These are phyloP conservation scores for Megathymus violae DNA, from an alignment of 1,140 invertebrate species.

Conservation along the genomic window DNA sequence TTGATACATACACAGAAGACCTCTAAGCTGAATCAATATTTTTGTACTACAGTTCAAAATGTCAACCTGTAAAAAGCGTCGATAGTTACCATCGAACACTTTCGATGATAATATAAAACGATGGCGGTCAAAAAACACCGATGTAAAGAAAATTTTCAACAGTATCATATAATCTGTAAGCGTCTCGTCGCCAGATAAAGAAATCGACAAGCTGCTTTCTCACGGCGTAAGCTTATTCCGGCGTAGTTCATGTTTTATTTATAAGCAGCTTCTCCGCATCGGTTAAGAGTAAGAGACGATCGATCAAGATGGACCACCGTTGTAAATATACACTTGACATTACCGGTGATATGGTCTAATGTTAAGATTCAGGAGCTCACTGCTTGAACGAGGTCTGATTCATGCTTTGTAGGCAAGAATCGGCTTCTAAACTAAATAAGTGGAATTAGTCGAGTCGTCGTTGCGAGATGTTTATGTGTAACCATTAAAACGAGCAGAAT, in stretches of 20 bases:
- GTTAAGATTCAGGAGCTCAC: constrained; percentile 31
- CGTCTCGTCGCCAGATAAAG: constrained; percentile 6
- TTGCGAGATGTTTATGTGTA: constrained; percentile 15
- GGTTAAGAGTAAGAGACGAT: constrained; percentile 22
- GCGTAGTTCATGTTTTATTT: constrained; percentile 45
- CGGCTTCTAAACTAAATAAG: constrained; percentile 48
- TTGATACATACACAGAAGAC: background rate
- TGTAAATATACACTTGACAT: constrained; percentile 34
- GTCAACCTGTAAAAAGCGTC: constrained; percentile 18
- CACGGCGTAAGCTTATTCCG: constrained; percentile 41
- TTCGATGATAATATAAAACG: constrained; percentile 44
- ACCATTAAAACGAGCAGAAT: constrained; percentile 24
- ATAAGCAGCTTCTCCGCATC: constrained; percentile 29
- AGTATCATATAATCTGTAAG: constrained; percentile 27
- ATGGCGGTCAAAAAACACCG: constrained; percentile 52
- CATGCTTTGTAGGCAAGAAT: constrained; percentile 52
- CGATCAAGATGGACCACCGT: constrained; percentile 18
- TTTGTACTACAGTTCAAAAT: constrained; percentile 13
- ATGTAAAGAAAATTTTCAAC: constrained; percentile 11
- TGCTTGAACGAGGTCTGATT: constrained; percentile 46
- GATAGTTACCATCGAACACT: constrained; percentile 24
- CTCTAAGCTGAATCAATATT: background rate
- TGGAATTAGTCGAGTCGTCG: constrained; percentile 22
- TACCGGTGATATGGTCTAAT: constrained; percentile 26
- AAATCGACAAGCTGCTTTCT: constrained; percentile 41